Conservation (phyloP, 1,140 invertebrate genomes). For the Calosoma granatense region DNA sequence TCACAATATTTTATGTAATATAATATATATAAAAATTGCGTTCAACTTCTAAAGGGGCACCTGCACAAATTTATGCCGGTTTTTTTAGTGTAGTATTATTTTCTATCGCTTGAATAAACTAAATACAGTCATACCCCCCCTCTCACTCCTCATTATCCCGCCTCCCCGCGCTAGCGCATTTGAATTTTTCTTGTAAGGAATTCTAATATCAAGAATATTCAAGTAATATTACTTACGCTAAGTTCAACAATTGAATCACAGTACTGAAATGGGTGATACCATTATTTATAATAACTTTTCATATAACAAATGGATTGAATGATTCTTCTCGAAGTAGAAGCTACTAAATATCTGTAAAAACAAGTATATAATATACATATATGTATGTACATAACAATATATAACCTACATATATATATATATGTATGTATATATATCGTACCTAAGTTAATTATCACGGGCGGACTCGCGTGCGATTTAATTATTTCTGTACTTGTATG, state of each 20-base stretch:
- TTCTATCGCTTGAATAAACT: too few relatives aligned
- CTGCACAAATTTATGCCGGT: not conserved
- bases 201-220: not conserved
- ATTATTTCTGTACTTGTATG: too few relatives aligned
- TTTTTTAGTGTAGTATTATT: not conserved
- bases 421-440: not conserved
- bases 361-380: not conserved
- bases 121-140: too few relatives aligned
- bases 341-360: not conserved
- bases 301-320: slow-evolving; percentile 1
- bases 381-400: too few relatives aligned
- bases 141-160: too few relatives aligned
- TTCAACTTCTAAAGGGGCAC: not conserved
- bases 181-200: not conserved
- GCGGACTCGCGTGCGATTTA: too few relatives aligned
- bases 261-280: slow-evolving; percentile 1
- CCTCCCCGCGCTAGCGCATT: too few relatives aligned
- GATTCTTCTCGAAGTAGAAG: not conserved
- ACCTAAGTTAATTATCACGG: slow-evolving; percentile 1
- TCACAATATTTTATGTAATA: not conserved
- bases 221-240: not conserved
- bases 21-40: not conserved
- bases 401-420: too few relatives aligned
- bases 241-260: not conserved
- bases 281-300: not conserved